Base-by-base conservation (phyloP, 2,888 invertebrate species). In the Drosophila fulvimacula region DNA sequence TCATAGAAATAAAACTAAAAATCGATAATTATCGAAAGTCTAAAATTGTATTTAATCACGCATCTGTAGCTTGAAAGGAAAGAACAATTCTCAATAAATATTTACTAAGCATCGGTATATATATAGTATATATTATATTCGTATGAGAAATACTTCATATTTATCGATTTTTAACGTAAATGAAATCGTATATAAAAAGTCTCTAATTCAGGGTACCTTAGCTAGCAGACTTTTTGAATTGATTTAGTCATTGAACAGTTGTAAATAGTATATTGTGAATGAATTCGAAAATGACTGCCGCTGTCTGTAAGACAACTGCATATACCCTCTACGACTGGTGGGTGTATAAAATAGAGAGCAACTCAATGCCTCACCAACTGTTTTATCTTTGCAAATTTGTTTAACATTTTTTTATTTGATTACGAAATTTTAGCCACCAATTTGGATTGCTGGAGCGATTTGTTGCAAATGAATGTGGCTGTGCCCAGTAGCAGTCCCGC, bases 371-470 rank as follows among this genome's bases (percentile, higher is more conserved):
- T 11, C n/a, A 17, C 0, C 5, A 5, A 9, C 15, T 24, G 3
- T 44, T 15, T 1, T 15, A 3, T 2, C 15, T 24, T 24, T 24
- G 10, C 2, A n/a, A 27, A 27, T 1, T 11, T 48, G 10, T 46
- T 27, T 46, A 27, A 11, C 36, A n/a, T 13, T 52, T 0, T 15
- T 42, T 36, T n/a, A 17, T 19, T 21, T 44, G 13, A 2, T 24
- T 17, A 4, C 41, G 36, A 62, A 61, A 30, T 24, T 30, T 27
- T 51, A 92, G 92, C 91, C 75, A 69, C 89, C 73, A 92, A 92
- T 86, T 78, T 91, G 72, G 92, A 92, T 85, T 92, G 92, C 82
- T 93, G 92, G 92, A 90, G 82, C 70, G 91, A 92, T 58, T 84
- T 92, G 77, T 76, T 91, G 76, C 91, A 91, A 77, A 92, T 92